Percentiles rank a stretch among this genome's conserved stretches.
These are phyloP conservation scores for Leptopilina myrica DNA, from an alignment of 2,888 invertebrate species.

Conservation along the genomic window DNA sequence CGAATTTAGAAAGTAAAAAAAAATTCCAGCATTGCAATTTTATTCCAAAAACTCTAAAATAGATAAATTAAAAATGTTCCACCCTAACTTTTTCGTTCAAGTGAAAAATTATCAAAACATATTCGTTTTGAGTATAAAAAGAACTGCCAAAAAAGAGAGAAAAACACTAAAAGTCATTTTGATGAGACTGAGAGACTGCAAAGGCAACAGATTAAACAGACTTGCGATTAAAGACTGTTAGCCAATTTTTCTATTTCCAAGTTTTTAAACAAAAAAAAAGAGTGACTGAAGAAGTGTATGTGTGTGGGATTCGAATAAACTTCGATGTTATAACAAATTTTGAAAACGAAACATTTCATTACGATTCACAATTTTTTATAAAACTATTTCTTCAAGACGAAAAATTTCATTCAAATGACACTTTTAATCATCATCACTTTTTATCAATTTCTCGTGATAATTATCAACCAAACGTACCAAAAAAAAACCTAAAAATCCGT, in stretches of 20 bases:
- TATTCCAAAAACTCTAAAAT: constrained; percentile 14
- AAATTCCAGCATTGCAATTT: constrained; percentile 29
- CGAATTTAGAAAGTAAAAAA: constrained; percentile 8
- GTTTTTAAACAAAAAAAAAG: constrained; percentile 39
- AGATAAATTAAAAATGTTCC: neutral
- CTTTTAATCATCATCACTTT: neutral
- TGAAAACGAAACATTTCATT: neutral
- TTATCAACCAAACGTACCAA: too few relatives aligned
- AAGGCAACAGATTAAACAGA: constrained; percentile 45
- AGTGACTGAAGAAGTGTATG: neutral
- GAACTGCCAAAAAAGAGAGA: neutral
- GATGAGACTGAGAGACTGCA: constrained; percentile 51
- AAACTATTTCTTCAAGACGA: neutral
- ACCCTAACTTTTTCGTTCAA: neutral
- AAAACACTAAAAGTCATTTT: constrained; percentile 2
- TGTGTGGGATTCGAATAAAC: constrained; percentile 21
- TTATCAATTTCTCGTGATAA: neutral
- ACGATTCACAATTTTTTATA: neutral
- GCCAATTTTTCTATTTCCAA: constrained; percentile 49
- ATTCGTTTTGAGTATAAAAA: neutral
- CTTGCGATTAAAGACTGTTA: constrained; percentile 63
- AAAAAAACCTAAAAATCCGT: neutral
- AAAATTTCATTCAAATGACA: neutral
- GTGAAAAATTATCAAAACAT: neutral
- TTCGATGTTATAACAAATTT: constrained; percentile 21